Conservation (phyloP, 2,797 vertebrate genomes). For the Poecilia picta region DNA sequence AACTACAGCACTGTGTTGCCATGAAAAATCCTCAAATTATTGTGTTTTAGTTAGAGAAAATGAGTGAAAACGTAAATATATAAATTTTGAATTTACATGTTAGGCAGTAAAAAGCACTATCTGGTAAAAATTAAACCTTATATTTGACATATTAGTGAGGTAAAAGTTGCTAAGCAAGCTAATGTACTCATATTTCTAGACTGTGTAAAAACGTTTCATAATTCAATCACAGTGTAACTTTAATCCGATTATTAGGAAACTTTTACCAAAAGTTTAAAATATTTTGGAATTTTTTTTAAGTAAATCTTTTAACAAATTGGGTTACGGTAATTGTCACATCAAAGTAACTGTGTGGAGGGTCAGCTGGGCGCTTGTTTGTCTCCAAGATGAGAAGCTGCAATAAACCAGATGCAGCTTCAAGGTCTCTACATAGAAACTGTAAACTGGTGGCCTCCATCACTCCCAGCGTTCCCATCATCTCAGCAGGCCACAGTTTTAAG, state of each 20-base stretch:
- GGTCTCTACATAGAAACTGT: not conserved
- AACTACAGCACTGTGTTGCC: not conserved
- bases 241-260: not conserved
- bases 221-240: not conserved
- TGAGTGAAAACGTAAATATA: not conserved
- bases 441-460: not conserved
- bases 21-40: not conserved
- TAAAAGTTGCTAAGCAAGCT: not conserved
- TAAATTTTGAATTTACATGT: not conserved
- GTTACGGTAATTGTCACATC: not conserved
- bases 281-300: not conserved
- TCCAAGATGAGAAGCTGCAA: not conserved
- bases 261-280: not conserved
- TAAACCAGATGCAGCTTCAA: constrained; percentile 14
- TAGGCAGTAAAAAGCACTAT: not conserved
- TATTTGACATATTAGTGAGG: not conserved
- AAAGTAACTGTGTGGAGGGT: constrained; percentile 1
- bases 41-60: not conserved
- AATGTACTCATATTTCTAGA: not conserved
- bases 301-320: not conserved
- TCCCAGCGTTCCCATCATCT: not conserved
- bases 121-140: not conserved
- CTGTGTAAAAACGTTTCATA: not conserved
- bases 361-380: no score
- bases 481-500: not conserved